Evolutionary conservation across 2,113 vertebrate genomes (phyloP).

Genomic region (Scalopus aquaticus): DNA sequence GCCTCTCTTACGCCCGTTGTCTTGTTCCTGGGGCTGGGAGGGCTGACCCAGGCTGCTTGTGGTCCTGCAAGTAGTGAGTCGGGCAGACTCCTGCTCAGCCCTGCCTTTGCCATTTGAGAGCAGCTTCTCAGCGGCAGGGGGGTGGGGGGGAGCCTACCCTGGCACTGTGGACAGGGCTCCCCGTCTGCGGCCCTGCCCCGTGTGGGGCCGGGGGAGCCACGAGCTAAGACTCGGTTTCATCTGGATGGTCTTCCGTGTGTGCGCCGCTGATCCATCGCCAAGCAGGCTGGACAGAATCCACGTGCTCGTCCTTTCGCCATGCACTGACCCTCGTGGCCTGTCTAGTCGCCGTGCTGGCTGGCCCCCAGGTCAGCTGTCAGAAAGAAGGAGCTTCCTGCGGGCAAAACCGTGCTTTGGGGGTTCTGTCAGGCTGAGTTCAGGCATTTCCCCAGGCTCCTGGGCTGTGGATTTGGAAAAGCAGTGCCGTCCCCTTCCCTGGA

Average conservation of each 20-base stretch:
- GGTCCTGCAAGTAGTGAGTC: neutral
- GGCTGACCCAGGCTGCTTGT: neutral
- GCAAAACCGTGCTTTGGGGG: neutral
- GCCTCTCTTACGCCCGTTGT: neutral
- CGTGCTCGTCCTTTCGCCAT: neutral
- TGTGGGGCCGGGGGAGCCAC: rapidly evolving
- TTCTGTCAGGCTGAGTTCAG: neutral
- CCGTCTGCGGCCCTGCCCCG: neutral
- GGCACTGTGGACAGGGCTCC: neutral
- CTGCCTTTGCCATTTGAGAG: neutral
- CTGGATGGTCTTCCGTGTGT: neutral
- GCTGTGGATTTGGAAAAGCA: neutral
- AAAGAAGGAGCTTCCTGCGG: neutral
- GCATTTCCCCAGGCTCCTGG: neutral
- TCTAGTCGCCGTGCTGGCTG: neutral
- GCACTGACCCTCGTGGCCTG: neutral
- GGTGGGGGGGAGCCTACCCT: neutral
- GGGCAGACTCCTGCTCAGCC: neutral
- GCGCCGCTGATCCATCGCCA: neutral
- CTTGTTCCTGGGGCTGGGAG: neutral
- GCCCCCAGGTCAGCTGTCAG: neutral
- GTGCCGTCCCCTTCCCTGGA: neutral
- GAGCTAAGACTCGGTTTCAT: neutral
- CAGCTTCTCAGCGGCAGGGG: neutral
- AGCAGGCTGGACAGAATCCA: neutral